These are phyloP conservation scores for Mesoclemmys tuberculata DNA, from an alignment of 2,113 vertebrate species.

Conservation along the genomic window DNA sequence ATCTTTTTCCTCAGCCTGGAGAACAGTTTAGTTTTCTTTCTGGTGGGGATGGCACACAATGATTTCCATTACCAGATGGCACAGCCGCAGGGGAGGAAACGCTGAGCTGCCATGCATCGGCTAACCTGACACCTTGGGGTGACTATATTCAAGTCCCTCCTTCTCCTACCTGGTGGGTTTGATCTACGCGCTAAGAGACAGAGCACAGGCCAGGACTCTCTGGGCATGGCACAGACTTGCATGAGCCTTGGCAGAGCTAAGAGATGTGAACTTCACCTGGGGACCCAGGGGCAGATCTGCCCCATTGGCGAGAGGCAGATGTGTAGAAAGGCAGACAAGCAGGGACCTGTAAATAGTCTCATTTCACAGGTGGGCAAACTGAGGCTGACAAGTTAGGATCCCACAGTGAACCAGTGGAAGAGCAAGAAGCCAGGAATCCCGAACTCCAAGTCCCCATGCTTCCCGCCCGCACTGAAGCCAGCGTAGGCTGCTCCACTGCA, in stretches of 20 bases:
- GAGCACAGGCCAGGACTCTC: background rate
- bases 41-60: constrained; percentile 76
- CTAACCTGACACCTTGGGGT: background rate
- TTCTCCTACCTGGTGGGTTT: background rate
- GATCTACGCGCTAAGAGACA: background rate
- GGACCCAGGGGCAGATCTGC: background rate
- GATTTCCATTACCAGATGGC: constrained; percentile 61
- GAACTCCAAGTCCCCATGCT: background rate
- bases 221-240: background rate
- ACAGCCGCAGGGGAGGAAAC: constrained; percentile 58
- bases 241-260: background rate
- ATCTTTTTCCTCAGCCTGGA: constrained; percentile 85
- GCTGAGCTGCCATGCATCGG: constrained; percentile 23
- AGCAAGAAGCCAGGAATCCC: background rate
- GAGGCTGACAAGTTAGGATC: background rate
- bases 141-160: background rate
- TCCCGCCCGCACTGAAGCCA: background rate
- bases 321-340: background rate
- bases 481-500: background rate
- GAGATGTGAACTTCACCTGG: background rate
- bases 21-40: constrained; percentile 89
- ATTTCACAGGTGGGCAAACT: background rate
- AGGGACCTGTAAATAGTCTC: background rate
- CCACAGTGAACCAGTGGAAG: background rate
- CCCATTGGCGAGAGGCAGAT: background rate